These are phyloP conservation scores for Muntiacus muntjak DNA, from an alignment of 2,113 vertebrate genomes.

Conservation along the genomic window DNA sequence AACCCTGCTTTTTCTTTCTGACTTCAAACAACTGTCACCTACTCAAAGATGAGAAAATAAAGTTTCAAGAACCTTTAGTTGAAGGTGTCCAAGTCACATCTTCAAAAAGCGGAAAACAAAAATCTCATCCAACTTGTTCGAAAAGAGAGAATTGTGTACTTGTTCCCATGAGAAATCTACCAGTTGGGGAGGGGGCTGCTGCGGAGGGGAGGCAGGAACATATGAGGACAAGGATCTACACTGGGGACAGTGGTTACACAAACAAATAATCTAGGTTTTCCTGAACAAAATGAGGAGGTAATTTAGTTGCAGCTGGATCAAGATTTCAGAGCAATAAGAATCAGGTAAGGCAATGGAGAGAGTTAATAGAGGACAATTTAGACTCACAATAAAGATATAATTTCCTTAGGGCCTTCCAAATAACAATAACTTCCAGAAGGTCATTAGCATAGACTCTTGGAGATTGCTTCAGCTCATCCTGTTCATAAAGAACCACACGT, in stretches of 20 bases:
- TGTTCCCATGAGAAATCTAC: background rate
- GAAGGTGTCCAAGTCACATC: background rate
- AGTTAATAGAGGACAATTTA: background rate
- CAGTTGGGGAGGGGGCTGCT: no score
- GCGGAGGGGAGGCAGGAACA: background rate
- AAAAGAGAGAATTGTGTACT: background rate
- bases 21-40: background rate
- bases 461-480: background rate
- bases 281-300: background rate
- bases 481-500: constrained; percentile 18
- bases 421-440: constrained; percentile 30
- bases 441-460: background rate
- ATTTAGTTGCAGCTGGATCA: constrained; percentile 23
- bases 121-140: constrained; percentile 12
- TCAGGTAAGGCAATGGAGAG: constrained; percentile 26
- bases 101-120: constrained; percentile 18
- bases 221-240: background rate
- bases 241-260: background rate
- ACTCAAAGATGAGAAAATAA: background rate
- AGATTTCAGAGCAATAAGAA: constrained; percentile 42
- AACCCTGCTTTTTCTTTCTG: background rate
- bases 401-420: constrained; percentile 52
- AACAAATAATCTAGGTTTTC: constrained; percentile 24
- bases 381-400: constrained; percentile 19
- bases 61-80: background rate